These are phyloP conservation scores for Rutilus rutilus DNA, from an alignment of 2,113 vertebrate genomes.

Conservation along the genomic window DNA sequence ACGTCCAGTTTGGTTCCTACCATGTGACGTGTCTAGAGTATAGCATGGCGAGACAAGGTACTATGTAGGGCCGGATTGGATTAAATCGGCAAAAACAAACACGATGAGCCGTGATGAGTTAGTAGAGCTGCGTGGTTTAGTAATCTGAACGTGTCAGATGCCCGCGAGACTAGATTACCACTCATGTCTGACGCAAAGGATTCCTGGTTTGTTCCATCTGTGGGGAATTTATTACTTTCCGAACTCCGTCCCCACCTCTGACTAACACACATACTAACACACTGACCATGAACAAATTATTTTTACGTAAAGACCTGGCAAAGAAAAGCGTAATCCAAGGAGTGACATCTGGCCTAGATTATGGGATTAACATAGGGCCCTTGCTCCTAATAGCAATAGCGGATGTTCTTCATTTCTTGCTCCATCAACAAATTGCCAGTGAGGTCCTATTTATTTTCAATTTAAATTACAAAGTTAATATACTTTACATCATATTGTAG, in stretches of 20 bases:
- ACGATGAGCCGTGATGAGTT: not conserved
- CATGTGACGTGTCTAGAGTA: not conserved
- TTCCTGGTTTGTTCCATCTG: conserved; percentile 64
- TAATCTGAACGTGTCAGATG: conserved; percentile 9
- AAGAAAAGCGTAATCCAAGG: conserved; percentile 79
- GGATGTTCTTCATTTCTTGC: conserved; percentile 73
- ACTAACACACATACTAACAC: not conserved
- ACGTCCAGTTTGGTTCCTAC: not conserved
- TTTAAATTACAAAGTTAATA: not conserved
- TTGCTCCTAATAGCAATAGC: conserved; percentile 74
- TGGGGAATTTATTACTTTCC: not conserved
- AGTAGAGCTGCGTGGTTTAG: not conserved
- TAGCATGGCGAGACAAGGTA: not conserved
- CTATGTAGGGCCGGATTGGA: not conserved
- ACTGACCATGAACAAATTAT: conserved; percentile 75
- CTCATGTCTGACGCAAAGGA: conserved; percentile 56
- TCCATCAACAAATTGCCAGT: conserved; percentile 50
- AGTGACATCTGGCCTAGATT: conserved; percentile 79
- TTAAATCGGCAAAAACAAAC: not conserved
- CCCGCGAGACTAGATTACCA: conserved; percentile 31
- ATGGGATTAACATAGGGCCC: conserved; percentile 77
- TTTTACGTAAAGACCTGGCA: conserved; percentile 75
- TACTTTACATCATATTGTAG: not conserved
- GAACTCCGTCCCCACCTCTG: not conserved
- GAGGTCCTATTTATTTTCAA: not conserved